phyloP scores from a whole-genome alignment of 2,888 invertebrate genomes.

The Acanthopleura granulata region DNA sequence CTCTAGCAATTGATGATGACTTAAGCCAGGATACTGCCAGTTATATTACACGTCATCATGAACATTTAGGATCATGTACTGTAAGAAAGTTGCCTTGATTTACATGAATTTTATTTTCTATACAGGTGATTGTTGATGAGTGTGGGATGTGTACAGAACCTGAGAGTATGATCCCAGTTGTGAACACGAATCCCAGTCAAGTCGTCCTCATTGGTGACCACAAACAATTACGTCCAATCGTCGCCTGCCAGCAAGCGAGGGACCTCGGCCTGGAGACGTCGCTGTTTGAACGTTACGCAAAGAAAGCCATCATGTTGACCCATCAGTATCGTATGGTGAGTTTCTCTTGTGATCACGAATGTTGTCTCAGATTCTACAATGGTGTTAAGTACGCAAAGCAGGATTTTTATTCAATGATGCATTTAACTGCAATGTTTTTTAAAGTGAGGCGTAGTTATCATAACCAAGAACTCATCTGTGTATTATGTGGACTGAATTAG shows the following conservation, averaged over 20 bases:
- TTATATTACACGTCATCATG: too few relatives aligned
- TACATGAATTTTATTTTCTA: neutral
- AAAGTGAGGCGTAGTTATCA: too few relatives aligned
- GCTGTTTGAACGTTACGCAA: slow-evolving; percentile 51
- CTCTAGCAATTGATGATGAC: too few relatives aligned
- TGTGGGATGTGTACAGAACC: slow-evolving; percentile 59
- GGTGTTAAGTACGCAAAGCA: too few relatives aligned
- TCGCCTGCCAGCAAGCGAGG: slow-evolving; percentile 40
- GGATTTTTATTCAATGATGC: too few relatives aligned
- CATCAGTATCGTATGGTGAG: slow-evolving; percentile 62
- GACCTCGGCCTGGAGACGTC: slow-evolving; percentile 52
- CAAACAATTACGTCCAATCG: slow-evolving; percentile 47
- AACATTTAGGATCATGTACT: too few relatives aligned
- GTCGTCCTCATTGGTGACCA: slow-evolving; percentile 60
- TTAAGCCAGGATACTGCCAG: too few relatives aligned
- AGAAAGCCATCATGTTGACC: slow-evolving; percentile 46
- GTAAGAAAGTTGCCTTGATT: too few relatives aligned
- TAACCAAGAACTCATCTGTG: too few relatives aligned
- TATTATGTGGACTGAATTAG: too few relatives aligned
- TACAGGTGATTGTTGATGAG: slow-evolving; percentile 64
- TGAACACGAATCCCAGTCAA: slow-evolving; percentile 63
- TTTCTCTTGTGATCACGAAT: neutral
- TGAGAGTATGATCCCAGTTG: slow-evolving; percentile 63
- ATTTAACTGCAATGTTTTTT: too few relatives aligned
- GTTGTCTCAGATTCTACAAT: too few relatives aligned